Percentiles rank a stretch among this genome's conserved stretches.
phyloP scores from a whole-genome alignment of 2,888 invertebrate genomes.

The Prostheceraeus crozeri region DNA sequence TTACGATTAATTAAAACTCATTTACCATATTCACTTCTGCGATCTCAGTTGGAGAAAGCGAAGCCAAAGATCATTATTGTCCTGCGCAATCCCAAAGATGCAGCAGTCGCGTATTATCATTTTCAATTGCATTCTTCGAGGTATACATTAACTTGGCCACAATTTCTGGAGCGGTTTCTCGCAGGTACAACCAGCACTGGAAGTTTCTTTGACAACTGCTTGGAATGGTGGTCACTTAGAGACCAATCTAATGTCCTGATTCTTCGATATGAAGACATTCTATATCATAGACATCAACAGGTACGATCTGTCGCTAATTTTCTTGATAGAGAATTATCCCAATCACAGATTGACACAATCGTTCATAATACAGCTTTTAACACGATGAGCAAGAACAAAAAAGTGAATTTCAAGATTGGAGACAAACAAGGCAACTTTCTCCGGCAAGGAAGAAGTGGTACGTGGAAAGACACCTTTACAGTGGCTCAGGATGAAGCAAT shows the following conservation, averaged over 20 bases:
- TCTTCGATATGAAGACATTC: constrained; percentile 22
- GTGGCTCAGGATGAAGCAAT: constrained; percentile 17
- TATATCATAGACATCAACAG: neutral
- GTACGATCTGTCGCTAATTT: constrained; percentile 9
- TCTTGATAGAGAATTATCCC: neutral
- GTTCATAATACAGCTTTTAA: constrained; percentile 24
- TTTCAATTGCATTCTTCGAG: neutral
- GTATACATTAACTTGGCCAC: neutral
- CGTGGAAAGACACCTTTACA: constrained; percentile 17
- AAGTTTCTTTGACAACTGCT: constrained; percentile 23
- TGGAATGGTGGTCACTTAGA: constrained; percentile 20
- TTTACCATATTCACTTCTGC: constrained; percentile 14
- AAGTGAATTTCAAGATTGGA: neutral
- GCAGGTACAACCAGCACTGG: constrained; percentile 22
- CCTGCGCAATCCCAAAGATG: constrained; percentile 29
- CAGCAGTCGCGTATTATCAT: neutral
- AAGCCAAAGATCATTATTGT: constrained; percentile 28
- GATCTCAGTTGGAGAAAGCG: neutral
- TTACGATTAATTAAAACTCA: constrained; percentile 20
- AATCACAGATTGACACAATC: neutral
- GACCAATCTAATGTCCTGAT: neutral
- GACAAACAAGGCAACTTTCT: constrained; percentile 2
- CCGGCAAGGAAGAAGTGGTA: constrained; percentile 24
- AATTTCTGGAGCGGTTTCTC: constrained; percentile 25
- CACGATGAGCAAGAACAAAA: constrained; percentile 6